Percentiles rank a stretch among this genome's conserved stretches.
Evolutionary conservation across 2,797 vertebrate genomes (phyloP).

Genomic region (Pagetopsis macropterus): DNA sequence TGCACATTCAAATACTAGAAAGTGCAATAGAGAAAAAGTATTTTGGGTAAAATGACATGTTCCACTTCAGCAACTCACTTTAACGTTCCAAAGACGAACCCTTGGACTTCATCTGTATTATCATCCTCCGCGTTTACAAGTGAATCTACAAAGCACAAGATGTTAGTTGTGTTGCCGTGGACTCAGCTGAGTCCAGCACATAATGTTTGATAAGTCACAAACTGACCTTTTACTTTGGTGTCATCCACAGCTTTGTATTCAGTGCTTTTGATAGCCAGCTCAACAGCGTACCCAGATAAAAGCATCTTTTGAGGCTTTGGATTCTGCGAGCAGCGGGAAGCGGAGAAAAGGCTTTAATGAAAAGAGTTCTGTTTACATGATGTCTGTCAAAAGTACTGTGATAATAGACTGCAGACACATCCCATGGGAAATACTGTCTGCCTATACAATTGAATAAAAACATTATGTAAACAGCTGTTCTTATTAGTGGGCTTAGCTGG

Average conservation of each 20-base stretch:
- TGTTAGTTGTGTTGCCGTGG: slow-evolving; percentile 22
- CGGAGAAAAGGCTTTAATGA: slow-evolving; percentile 23
- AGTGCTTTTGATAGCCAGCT: slow-evolving; percentile 97
- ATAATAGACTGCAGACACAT: neutral
- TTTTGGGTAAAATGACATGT: neutral
- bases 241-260: slow-evolving; percentile 98
- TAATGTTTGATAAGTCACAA: slow-evolving; percentile 31
- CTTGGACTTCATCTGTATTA: slow-evolving; percentile 89
- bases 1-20: slow-evolving; percentile 2
- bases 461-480: neutral
- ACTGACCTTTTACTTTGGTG: slow-evolving; percentile 89
- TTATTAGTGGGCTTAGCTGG: neutral
- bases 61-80: slow-evolving; percentile 83
- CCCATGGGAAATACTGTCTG: neutral
- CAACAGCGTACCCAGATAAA: slow-evolving; percentile 96
- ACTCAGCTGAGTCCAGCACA: slow-evolving; percentile 26
- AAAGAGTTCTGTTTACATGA: slow-evolving; percentile 13
- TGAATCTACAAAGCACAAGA: slow-evolving; percentile 76
- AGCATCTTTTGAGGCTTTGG: slow-evolving; percentile 87
- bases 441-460: neutral
- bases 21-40: neutral
- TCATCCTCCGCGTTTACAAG: slow-evolving; percentile 78
- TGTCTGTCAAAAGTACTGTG: neutral
- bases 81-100: slow-evolving; percentile 92
- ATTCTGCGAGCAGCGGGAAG: slow-evolving; percentile 78